Conservation (phyloP, 2,888 invertebrate genomes). For the Ligdia adustata region DNA sequence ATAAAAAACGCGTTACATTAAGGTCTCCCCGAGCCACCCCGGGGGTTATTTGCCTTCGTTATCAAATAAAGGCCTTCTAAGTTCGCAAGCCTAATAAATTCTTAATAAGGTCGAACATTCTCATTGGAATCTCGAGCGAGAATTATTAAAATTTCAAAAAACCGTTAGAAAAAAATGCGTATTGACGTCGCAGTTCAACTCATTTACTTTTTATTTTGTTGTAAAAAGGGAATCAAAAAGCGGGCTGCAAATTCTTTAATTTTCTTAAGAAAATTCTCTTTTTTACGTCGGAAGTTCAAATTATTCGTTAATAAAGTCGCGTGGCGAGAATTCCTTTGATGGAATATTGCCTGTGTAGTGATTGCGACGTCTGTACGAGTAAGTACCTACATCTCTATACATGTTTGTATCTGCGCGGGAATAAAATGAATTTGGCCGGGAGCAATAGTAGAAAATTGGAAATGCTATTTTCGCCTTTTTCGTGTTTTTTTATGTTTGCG, state of each 20-base stretch:
- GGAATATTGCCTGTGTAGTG: slow-evolving; percentile 71
- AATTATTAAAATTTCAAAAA: slow-evolving; percentile 57
- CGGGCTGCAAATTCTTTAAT: slow-evolving; percentile 66
- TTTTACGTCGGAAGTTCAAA: slow-evolving; percentile 61
- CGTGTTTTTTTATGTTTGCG: slow-evolving; percentile 82
- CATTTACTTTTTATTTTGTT: slow-evolving; percentile 61
- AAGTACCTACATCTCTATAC: neutral
- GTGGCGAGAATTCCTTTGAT: slow-evolving; percentile 73
- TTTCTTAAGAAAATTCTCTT: slow-evolving; percentile 69
- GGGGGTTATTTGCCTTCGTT: slow-evolving; percentile 19
- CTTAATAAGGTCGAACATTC: slow-evolving; percentile 51
- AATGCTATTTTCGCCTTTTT: slow-evolving; percentile 85
- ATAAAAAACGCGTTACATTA: slow-evolving; percentile 12
- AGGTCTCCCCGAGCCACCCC: slow-evolving; percentile 5
- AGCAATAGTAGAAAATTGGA: slow-evolving; percentile 84
- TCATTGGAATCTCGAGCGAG: slow-evolving; percentile 37
- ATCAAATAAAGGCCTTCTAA: slow-evolving; percentile 40
- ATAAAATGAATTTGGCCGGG: slow-evolving; percentile 79
- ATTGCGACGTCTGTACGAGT: slow-evolving; percentile 52
- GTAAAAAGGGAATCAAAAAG: slow-evolving; percentile 62
- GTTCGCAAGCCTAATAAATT: slow-evolving; percentile 45
- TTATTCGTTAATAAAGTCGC: slow-evolving; percentile 75
- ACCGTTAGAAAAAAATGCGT: slow-evolving; percentile 36
- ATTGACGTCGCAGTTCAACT: slow-evolving; percentile 53
- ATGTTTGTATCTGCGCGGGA: slow-evolving; percentile 27